phyloP scores from a whole-genome alignment of 2,888 invertebrate genomes.

The Trissolcus japonicus region DNA sequence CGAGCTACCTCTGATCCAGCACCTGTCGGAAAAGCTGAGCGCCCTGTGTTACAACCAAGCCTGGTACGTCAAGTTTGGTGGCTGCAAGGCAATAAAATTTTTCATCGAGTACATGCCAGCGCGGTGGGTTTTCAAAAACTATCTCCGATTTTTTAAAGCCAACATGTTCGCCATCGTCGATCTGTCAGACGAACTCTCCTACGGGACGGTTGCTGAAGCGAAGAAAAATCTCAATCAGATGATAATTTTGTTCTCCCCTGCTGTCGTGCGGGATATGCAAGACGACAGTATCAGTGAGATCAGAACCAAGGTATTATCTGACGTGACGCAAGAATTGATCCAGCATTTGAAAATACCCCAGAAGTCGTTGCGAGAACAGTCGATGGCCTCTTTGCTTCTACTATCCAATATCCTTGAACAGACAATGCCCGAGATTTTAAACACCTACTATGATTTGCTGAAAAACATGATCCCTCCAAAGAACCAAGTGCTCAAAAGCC shows the following conservation, averaged over 20 bases:
- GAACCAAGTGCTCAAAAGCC: slow-evolving; percentile 94
- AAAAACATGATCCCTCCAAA: slow-evolving; percentile 91
- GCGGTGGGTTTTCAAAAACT: slow-evolving; percentile 91
- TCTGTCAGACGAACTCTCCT: slow-evolving; percentile 95
- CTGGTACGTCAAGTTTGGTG: slow-evolving; percentile 98
- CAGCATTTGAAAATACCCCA: background rate
- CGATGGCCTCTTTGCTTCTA: background rate
- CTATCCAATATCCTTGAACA: slow-evolving; percentile 79
- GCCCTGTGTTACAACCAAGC: slow-evolving; percentile 96
- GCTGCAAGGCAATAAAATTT: slow-evolving; percentile 93
- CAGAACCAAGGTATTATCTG: background rate
- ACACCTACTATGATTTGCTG: background rate
- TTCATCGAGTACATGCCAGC: slow-evolving; percentile 92
- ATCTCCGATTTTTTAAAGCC: slow-evolving; percentile 90
- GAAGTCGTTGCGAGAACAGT: background rate
- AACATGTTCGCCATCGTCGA: slow-evolving; percentile 96
- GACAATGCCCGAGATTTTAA: slow-evolving; percentile 85
- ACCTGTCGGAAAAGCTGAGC: slow-evolving; percentile 95
- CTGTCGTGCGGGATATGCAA: slow-evolving; percentile 62
- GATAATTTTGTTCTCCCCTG: slow-evolving; percentile 87
- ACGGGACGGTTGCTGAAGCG: slow-evolving; percentile 97
- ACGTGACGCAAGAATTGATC: background rate
- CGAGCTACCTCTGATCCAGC: slow-evolving; percentile 94
- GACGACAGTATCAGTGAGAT: background rate
- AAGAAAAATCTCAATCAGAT: slow-evolving; percentile 93